These are phyloP conservation scores for Eilema depressum DNA, from an alignment of 2,888 invertebrate genomes.

Conservation along the genomic window DNA sequence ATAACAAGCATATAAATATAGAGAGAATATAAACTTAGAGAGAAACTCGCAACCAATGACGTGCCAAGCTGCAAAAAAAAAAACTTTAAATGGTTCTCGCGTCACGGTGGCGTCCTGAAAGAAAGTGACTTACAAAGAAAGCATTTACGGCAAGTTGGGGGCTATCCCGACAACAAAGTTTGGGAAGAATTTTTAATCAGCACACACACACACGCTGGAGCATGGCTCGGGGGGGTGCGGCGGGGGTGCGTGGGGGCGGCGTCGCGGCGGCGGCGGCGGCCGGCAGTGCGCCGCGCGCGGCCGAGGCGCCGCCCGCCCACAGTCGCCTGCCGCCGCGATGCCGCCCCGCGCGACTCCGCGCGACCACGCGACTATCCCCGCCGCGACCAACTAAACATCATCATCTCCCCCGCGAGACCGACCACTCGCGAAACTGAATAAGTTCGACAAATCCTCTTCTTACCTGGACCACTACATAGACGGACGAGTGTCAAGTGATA, in stretches of 20 bases:
- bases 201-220: slow-evolving; percentile 40
- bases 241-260: slow-evolving; percentile 58
- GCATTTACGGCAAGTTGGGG: slow-evolving; percentile 63
- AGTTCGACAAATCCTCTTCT: slow-evolving; percentile 86
- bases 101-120: slow-evolving; percentile 43
- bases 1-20: not conserved
- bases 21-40: not conserved
- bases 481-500: slow-evolving; percentile 72
- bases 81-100: slow-evolving; percentile 47
- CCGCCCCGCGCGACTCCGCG: slow-evolving; percentile 64
- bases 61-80: slow-evolving; percentile 33
- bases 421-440: slow-evolving; percentile 83
- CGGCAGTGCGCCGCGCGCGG: slow-evolving; percentile 87
- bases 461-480: slow-evolving; percentile 87
- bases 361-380: slow-evolving; percentile 59
- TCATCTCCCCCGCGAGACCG: slow-evolving; percentile 64
- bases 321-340: slow-evolving; percentile 68
- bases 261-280: slow-evolving; percentile 73
- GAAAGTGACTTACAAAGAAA: slow-evolving; percentile 58
- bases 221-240: slow-evolving; percentile 53
- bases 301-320: slow-evolving; percentile 82
- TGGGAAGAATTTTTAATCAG: slow-evolving; percentile 83
- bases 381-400: slow-evolving; percentile 55
- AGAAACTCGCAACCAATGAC: slow-evolving; percentile 30
- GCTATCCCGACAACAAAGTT: slow-evolving; percentile 74